Evolutionary conservation across 92 coral and sea anemone species (phyloP), one percentile per base, ranked within the genome.

Genomic region (Porites cylindrica): DNA sequence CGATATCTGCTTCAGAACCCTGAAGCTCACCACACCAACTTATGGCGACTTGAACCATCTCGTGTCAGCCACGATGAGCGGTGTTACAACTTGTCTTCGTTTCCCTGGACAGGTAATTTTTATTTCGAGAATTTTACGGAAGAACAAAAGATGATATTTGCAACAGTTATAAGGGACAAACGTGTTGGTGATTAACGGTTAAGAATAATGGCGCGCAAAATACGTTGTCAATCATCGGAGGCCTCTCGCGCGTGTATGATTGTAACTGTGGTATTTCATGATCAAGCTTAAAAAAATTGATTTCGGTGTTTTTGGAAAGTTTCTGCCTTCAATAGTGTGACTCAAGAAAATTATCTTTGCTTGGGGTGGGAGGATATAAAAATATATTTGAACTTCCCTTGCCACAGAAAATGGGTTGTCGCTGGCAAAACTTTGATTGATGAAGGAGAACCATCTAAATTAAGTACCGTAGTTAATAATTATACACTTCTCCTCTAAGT

Each of bases 11-110:
- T 96, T 96, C 81, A 88, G 99, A 88, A 96, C 99, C 66, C 95
- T 96, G 76, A 96, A 96, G 88, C 92, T 96, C 32, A 96, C 99
- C 75, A 96, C 99, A 51, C 99, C 99, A 51, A 96, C 99, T 11
- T 96, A 96, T 90, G 99, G 99, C 79, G 99, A 96, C 79, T 88
- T 96, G 75, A 96, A 96, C 79, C 99, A 96, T 71, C 96, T 96
- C 50, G 99, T 96, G 32, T 96, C 99, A 38, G 99, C 99, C 0
- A 96, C 99, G 23, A 96, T 96, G 99, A 96, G 99, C 81, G 99
- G 99, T 74, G 99, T 96, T 13, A 96, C 99, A 58, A 96, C 99
- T 59, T 96, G 99, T 66, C 95, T 96, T 75, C 89, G 99, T 83
- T 96, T 96, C 88, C 99, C 99, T 79, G 99, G 99, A 51, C 99